These are phyloP conservation scores for Cryptoblepharus egeriae DNA, from an alignment of 2,797 vertebrate species.

Conservation along the genomic window DNA sequence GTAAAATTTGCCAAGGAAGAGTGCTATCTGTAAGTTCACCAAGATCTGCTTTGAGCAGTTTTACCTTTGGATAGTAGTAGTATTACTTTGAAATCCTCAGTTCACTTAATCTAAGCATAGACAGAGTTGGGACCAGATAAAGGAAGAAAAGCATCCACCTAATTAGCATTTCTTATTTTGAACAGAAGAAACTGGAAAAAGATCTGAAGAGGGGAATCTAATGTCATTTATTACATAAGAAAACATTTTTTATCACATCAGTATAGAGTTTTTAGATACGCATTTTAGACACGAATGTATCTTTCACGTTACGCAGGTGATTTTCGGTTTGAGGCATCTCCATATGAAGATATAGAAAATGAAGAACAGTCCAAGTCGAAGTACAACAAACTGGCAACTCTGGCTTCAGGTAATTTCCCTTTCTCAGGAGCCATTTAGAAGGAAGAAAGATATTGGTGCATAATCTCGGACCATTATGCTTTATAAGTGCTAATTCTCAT, in stretches of 20 bases:
- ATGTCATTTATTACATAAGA: too few species aligned
- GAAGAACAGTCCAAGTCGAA: constrained; percentile 84
- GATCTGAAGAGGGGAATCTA: not conserved
- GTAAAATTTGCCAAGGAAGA: not conserved
- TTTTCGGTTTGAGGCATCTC: constrained; percentile 87
- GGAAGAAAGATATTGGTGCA: not conserved
- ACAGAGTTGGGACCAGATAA: not conserved
- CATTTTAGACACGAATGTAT: constrained; percentile 17
- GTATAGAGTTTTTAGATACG: too few species aligned
- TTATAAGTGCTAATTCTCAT: not conserved
- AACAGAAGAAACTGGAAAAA: not conserved
- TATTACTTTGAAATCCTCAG: not conserved
- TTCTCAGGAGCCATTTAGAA: not conserved
- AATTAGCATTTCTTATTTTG: too few species aligned
- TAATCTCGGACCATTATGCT: not conserved
- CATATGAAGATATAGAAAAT: constrained; percentile 86
- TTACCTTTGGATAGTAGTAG: not conserved
- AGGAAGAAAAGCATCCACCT: not conserved
- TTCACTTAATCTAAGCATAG: not conserved
- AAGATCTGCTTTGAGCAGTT: not conserved
- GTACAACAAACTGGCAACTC: constrained; percentile 83
- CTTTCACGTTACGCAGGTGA: constrained; percentile 77
- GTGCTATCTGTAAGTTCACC: not conserved
- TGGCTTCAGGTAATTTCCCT: constrained; percentile 82
- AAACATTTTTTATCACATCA: too few species aligned